Conservation (phyloP, 2,797 vertebrate genomes). For the Meriones psammophilus region DNA sequence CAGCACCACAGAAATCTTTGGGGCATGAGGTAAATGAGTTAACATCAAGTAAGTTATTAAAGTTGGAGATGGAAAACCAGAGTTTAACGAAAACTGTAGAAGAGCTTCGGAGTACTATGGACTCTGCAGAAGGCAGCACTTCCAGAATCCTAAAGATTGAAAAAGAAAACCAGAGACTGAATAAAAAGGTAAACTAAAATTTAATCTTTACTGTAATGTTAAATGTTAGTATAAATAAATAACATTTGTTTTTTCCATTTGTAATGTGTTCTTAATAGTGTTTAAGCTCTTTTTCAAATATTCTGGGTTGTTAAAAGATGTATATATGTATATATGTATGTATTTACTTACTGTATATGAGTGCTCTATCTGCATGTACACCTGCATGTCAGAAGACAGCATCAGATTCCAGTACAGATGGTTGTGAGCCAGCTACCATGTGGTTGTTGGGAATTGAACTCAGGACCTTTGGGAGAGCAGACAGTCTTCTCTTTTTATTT, state of each 20-base stretch:
- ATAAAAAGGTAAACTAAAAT: conserved; percentile 91
- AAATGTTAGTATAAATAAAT: conserved; percentile 4
- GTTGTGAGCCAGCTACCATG: too few species aligned
- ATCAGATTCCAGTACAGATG: too few species aligned
- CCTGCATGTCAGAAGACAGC: too few species aligned
- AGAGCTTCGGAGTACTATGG: conserved; percentile 91
- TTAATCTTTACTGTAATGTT: conserved; percentile 46
- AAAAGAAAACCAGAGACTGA: conserved; percentile 95
- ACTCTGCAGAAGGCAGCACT: conserved; percentile 89
- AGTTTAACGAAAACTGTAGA: conserved; percentile 95
- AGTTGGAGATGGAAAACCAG: conserved; percentile 99
- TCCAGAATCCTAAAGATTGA: conserved; percentile 92
- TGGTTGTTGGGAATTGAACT: too few species aligned
- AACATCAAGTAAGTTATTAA: conserved; percentile 96
- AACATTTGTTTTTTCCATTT: neutral
- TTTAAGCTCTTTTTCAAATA: conserved; percentile 48
- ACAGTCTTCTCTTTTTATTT: too few species aligned
- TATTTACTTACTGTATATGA: too few species aligned
- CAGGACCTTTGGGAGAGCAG: too few species aligned
- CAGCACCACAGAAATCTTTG: conserved; percentile 96
- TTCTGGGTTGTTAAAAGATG: too few species aligned
- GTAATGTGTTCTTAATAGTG: conserved; percentile 23
- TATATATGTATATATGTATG: too few species aligned
- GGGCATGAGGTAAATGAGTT: conserved; percentile 98
- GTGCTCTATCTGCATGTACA: too few species aligned